A percentile compares a stretch with the other conserved stretches of the same genome.
phyloP scores from a whole-genome alignment of 2,888 invertebrate species.

The Brenthis ino region DNA sequence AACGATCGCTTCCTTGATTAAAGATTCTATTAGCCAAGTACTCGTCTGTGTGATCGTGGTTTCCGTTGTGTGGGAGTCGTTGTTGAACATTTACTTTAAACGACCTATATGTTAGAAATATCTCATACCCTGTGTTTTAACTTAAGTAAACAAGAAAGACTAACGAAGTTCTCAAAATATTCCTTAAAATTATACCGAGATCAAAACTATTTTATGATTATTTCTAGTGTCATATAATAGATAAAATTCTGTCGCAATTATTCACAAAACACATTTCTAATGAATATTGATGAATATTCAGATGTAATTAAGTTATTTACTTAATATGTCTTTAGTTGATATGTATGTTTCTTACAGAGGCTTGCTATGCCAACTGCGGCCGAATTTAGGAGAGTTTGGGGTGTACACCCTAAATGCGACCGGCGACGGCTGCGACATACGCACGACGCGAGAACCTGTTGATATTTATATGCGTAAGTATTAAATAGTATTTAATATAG shows the following conservation, averaged over 20 bases:
- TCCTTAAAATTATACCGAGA: too few relatives aligned
- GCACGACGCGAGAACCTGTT: conserved; percentile 84
- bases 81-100: background rate
- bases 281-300: too few relatives aligned
- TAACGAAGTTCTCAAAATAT: too few relatives aligned
- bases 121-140: background rate
- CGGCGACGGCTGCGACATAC: conserved; percentile 78
- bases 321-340: background rate
- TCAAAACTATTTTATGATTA: too few relatives aligned
- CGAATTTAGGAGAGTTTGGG: conserved; percentile 86
- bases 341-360: conserved; percentile 62
- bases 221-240: too few relatives aligned
- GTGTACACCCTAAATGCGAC: conserved; percentile 84
- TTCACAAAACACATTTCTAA: too few relatives aligned
- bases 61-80: conserved; percentile 6
- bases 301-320: too few relatives aligned
- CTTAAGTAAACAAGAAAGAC: too few relatives aligned
- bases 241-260: too few relatives aligned
- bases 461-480: conserved; percentile 88
- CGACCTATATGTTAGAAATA: background rate
- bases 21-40: conserved; percentile 25
- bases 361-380: conserved; percentile 82
- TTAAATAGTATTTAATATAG: background rate
- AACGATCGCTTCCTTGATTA: conserved; percentile 31
- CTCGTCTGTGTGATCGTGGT: conserved; percentile 2